Base-by-base conservation (phyloP, 2,888 invertebrate genomes). In the Yponomeuta cagnagella region DNA sequence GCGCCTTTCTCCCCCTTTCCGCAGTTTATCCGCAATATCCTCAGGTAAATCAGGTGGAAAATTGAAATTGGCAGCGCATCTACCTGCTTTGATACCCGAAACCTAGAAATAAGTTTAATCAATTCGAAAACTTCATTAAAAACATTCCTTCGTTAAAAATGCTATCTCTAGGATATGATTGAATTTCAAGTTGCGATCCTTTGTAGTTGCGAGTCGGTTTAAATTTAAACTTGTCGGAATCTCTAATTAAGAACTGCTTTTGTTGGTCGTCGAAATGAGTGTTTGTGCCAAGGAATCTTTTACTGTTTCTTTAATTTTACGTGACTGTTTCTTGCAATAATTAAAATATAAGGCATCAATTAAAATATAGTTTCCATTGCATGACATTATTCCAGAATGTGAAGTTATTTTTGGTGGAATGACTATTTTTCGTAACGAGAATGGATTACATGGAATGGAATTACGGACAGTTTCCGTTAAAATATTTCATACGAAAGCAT, bases 11-110 rank as follows among this genome's bases (percentile, higher is more conserved):
- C 52, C 74, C 76, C 71, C 73, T 72, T 72, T 72, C 73, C 72
- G 73, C 43, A 43, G 43, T 76, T 82, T 84, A 85, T 85, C 86
- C 81, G 79, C 84, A 82, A 82, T 81, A 83, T 82, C 79, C 80
- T 79, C 75, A 79, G 82, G 85, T 85, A 85, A 89, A 89, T 90
- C 88, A 88, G 80, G 81, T 82, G 86, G 86, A 88, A 89, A 90
- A 89, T 90, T 89, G 86, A 88, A 89, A 89, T 81, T 78, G 78
- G 75, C 74, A 74, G 71, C 72, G 52, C 73, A 73, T 75, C 75
- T 75, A 74, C 76, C 74, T 68, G 63, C 74, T 58, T 74, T 76
- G 76, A 78, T 76, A 79, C 81, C 76, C 52, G 52, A 58, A 58
- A 15, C 52, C 52, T 58, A 77, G 80, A 80, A 80, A 81, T 81